Evolutionary conservation across 2,797 vertebrate genomes (phyloP).

Genomic region (Zalophus californianus): DNA sequence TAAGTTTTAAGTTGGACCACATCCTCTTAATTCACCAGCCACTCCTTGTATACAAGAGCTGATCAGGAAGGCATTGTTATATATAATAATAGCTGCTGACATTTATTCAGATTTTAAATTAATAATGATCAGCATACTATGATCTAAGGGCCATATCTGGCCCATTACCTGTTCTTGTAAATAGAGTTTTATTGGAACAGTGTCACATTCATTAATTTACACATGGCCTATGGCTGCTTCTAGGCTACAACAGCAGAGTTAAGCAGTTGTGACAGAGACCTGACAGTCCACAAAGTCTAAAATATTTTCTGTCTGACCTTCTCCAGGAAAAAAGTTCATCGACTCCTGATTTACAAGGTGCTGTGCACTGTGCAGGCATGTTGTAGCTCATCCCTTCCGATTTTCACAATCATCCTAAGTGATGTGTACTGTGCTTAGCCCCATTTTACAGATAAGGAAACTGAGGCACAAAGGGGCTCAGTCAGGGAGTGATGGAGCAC

Average conservation of each 20-base stretch:
- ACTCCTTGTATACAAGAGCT: neutral
- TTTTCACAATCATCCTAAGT: neutral
- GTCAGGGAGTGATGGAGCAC: accelerated
- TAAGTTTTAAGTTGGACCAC: neutral
- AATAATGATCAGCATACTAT: neutral
- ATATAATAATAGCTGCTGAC: neutral
- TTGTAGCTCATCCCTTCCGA: accelerated
- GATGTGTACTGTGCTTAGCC: accelerated
- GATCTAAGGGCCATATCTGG: neutral
- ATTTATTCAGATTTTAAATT: neutral
- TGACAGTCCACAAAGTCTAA: neutral
- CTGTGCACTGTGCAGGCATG: too few relatives aligned
- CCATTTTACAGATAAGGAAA: neutral
- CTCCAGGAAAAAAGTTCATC: neutral
- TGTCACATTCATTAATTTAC: neutral
- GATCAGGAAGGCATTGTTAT: neutral
- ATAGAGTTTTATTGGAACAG: slow-evolving; percentile 21
- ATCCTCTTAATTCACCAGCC: neutral
- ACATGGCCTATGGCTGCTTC: neutral
- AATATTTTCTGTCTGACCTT: neutral
- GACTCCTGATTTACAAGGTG: accelerated
- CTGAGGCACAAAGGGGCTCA: neutral
- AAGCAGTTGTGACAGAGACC: neutral
- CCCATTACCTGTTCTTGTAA: neutral
- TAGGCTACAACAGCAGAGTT: neutral